phyloP scores from a whole-genome alignment of 2,888 invertebrate genomes.

The Acronicta alni region DNA sequence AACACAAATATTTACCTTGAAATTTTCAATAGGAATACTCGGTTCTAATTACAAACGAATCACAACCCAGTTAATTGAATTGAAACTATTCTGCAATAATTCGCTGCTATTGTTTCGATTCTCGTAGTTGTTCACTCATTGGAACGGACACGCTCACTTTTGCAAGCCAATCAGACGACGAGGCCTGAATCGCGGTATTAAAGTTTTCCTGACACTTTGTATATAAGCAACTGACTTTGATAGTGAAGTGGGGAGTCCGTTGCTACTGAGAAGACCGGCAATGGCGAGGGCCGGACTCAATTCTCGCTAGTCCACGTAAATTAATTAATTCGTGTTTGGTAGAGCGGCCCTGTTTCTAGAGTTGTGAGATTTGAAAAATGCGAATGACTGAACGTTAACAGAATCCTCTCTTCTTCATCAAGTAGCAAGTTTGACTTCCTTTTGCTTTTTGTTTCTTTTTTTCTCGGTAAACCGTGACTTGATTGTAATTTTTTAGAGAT shows the following conservation, averaged over 20 bases:
- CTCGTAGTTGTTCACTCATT: constrained; percentile 27
- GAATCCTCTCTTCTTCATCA: constrained; percentile 83
- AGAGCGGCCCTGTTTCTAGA: constrained; percentile 78
- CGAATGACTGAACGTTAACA: constrained; percentile 61
- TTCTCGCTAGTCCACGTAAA: constrained; percentile 77
- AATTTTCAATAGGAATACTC: too few relatives aligned
- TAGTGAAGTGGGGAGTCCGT: constrained; percentile 78
- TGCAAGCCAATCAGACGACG: constrained; percentile 65
- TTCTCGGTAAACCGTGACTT: not conserved
- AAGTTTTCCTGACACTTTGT: constrained; percentile 59
- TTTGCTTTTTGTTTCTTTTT: constrained; percentile 55
- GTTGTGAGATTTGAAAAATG: constrained; percentile 64
- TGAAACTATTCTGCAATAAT: constrained; percentile 1
- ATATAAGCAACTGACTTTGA: constrained; percentile 48
- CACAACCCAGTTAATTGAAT: not conserved
- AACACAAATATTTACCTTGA: too few relatives aligned
- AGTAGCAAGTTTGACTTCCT: constrained; percentile 87
- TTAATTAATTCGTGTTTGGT: constrained; percentile 75
- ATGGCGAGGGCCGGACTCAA: constrained; percentile 85
- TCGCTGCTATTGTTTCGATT: constrained; percentile 26
- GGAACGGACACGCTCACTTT: constrained; percentile 54
- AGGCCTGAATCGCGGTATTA: constrained; percentile 69
- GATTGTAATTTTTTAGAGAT: too few relatives aligned
- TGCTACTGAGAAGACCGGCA: constrained; percentile 85
- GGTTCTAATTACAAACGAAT: not conserved